Base-by-base conservation (phyloP, 2,888 invertebrate genomes). In the Cerastis rubricosa region DNA sequence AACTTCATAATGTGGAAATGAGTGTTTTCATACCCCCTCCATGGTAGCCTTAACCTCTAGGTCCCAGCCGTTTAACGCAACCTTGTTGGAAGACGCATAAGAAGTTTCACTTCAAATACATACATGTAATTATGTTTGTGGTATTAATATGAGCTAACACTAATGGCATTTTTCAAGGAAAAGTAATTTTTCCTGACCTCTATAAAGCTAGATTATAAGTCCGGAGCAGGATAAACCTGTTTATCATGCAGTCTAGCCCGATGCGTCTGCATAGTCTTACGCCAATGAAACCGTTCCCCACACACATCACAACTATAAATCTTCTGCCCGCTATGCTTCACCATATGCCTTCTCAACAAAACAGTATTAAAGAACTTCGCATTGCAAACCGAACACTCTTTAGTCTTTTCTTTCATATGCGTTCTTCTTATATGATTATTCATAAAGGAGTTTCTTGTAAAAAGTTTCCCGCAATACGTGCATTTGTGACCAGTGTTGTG, bases 221-320 rank as follows among this genome's bases (percentile, higher is more conserved):
- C 64, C 4, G 76, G 35, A 25, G n/a, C 14, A n/a, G 91, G 75
- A 77, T 90, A 89, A 3, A 90, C 73, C 71, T 92, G 92, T 69
- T 94, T 96, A 81, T 84, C 93, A 89, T 96, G 96, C 8, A 78
- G 2, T 81, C 95, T 93, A 47, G 93, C 95, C 90, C 97, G 95
- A 84, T 98, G 98, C 0, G 97, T 97, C 25, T 97, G 96, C 49
- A 98, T 91, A 86, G 97, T 97, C 73, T 97, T 97, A 74, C 97
- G 95, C 92, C 97, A 97, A 59, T 97, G 97, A 82, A 97, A 97
- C 85, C 97, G 95, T 80, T 97, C 97, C 0, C 97, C 97, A 76
- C 97, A 98, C 2, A 97, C 92, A 67, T 97, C 97, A 81, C 97
- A 97, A 71, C 97, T 97, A 78, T 97, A 97, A 67, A 96, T 96